Conservation (phyloP, 2,888 invertebrate genomes). For the Onchidella celtica region DNA sequence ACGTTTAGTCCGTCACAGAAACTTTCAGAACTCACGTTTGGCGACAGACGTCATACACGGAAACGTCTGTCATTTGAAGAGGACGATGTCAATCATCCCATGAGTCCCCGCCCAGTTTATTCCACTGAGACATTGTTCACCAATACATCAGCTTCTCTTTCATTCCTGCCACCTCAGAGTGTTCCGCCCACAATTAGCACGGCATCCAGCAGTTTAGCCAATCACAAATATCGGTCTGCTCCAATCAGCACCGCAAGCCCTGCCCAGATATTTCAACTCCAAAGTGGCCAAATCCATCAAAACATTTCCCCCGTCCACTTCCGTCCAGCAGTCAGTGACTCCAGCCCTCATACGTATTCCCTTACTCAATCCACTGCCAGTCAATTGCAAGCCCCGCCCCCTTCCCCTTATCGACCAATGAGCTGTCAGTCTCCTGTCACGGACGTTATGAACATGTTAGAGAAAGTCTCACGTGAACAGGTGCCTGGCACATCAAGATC, state of each 20-base stretch:
- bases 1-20: conserved; percentile 20
- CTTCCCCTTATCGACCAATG: background rate
- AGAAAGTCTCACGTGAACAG: background rate
- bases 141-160: background rate
- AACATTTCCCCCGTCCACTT: too few relatives aligned
- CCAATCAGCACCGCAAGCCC: background rate
- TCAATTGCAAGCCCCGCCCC: background rate
- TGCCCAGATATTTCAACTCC: too few relatives aligned
- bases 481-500: background rate
- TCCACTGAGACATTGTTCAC: too few relatives aligned
- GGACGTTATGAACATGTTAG: background rate
- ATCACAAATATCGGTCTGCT: background rate
- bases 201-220: background rate
- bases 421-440: background rate
- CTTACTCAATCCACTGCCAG: too few relatives aligned
- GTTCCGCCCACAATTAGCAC: background rate
- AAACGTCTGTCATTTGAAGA: conserved; percentile 40
- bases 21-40: conserved; percentile 9
- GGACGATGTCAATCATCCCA: background rate
- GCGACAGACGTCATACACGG: conserved; percentile 17
- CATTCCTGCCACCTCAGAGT: background rate
- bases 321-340: too few relatives aligned
- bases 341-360: too few relatives aligned
- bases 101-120: background rate
- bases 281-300: too few relatives aligned